phyloP scores from a whole-genome alignment of 2,113 vertebrate genomes.

The Eulemur macaco region DNA sequence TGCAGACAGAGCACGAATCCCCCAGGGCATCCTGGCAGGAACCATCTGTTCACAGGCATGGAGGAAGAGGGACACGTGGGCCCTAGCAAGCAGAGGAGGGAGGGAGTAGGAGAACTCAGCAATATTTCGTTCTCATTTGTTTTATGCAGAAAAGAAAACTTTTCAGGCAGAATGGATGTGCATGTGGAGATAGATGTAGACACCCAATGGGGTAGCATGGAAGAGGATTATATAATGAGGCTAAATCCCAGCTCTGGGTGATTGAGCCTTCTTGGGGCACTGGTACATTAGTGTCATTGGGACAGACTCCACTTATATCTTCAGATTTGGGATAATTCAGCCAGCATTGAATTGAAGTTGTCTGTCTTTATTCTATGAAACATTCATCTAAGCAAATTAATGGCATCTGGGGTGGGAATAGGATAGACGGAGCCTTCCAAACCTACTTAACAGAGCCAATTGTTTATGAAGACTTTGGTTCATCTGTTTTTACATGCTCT shows the following conservation, averaged over 20 bases:
- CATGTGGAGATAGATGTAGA: neutral
- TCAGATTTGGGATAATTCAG: neutral
- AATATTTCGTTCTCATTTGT: neutral
- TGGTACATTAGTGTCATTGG: neutral
- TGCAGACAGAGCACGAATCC: neutral
- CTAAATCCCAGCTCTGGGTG: neutral
- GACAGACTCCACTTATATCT: neutral
- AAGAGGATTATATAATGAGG: neutral
- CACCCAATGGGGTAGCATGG: neutral
- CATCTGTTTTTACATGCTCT: neutral
- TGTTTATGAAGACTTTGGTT: neutral
- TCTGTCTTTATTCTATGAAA: neutral
- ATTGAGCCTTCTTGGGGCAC: neutral
- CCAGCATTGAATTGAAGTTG: neutral
- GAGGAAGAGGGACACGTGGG: neutral
- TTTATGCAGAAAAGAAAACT: neutral
- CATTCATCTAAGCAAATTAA: neutral
- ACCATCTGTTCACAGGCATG: neutral
- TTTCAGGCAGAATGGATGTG: neutral
- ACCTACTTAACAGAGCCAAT: neutral
- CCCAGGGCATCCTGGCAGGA: neutral
- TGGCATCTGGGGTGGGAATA: neutral
- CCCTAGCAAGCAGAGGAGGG: neutral
- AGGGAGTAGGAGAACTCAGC: neutral
- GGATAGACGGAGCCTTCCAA: neutral